phyloP scores from a whole-genome alignment of 37 sponge, comb jelly and placozoan genomes.

The Cladorhizidae sp. region DNA sequence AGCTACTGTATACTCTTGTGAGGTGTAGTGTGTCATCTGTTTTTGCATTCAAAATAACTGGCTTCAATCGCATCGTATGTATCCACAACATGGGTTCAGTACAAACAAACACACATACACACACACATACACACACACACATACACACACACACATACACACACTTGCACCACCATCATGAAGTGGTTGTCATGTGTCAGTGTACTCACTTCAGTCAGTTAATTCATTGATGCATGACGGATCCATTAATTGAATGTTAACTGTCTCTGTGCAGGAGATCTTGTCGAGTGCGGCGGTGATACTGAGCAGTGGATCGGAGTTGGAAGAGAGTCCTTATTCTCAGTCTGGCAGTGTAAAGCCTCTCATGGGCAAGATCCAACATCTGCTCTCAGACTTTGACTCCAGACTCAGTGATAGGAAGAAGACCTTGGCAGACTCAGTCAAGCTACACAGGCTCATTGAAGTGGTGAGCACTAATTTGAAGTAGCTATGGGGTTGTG shows the following conservation, averaged over 20 bases:
- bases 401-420: constrained; percentile 29
- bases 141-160: constrained; percentile 9
- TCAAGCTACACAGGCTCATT: constrained; percentile 52
- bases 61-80: too few species aligned
- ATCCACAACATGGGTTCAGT: too few species aligned
- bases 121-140: constrained; percentile 15
- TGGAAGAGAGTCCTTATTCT: constrained; percentile 13
- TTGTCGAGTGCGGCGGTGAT: constrained; percentile 3
- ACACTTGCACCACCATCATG: not conserved
- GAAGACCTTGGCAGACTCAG: constrained; percentile 51
- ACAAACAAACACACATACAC: constrained; percentile 22
- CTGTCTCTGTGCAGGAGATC: constrained; percentile 44
- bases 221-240: not conserved
- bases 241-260: not conserved
- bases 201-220: too few species aligned
- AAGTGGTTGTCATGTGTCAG: not conserved
- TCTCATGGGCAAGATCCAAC: constrained; percentile 43
- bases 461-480: constrained; percentile 50
- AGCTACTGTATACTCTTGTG: too few species aligned
- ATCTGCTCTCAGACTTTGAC: constrained; percentile 41
- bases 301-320: constrained; percentile 25
- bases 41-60: too few species aligned
- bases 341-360: constrained; percentile 10
- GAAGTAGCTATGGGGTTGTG: too few species aligned
- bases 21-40: too few species aligned